A percentile compares a stretch with the other conserved stretches of the same genome.
Evolutionary conservation across 2,113 vertebrate genomes (phyloP).

Genomic region (Montifringilla adamsi): DNA sequence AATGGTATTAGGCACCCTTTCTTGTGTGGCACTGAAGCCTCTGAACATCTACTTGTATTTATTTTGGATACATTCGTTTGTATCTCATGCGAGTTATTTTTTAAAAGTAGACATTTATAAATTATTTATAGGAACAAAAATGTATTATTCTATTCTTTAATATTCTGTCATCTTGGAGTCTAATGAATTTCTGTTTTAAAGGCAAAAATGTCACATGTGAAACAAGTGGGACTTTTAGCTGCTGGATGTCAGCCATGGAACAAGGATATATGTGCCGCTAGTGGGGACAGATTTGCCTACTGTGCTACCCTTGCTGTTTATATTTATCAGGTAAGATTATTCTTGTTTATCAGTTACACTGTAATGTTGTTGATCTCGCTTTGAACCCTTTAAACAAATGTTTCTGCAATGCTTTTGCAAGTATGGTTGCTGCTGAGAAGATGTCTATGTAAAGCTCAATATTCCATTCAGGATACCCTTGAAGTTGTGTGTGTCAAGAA

Average conservation of each 20-base stretch:
- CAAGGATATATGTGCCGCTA: constrained; percentile 94
- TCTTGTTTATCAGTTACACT: not conserved
- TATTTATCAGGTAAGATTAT: constrained; percentile 87
- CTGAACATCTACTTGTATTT: not conserved
- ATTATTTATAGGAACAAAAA: not conserved
- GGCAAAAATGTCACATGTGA: constrained; percentile 91
- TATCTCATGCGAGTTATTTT: not conserved
- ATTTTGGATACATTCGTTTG: not conserved
- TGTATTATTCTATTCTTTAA: not conserved
- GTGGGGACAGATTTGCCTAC: constrained; percentile 93
- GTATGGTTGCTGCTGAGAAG: not conserved
- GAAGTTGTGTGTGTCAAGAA: not conserved
- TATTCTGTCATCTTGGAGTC: not conserved
- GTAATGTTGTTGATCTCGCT: not conserved
- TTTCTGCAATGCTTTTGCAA: not conserved
- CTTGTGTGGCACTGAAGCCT: not conserved
- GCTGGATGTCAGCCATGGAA: constrained; percentile 99
- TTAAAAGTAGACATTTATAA: not conserved
- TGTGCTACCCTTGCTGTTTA: constrained; percentile 96
- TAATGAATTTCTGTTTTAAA: constrained; percentile 54
- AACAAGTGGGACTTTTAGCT: constrained; percentile 92
- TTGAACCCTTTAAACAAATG: not conserved
- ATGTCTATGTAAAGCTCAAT: not conserved
- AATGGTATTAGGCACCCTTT: not conserved
- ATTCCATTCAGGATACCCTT: not conserved